Conservation (phyloP, 2,797 vertebrate species). For the Hemitrygon akajei region DNA sequence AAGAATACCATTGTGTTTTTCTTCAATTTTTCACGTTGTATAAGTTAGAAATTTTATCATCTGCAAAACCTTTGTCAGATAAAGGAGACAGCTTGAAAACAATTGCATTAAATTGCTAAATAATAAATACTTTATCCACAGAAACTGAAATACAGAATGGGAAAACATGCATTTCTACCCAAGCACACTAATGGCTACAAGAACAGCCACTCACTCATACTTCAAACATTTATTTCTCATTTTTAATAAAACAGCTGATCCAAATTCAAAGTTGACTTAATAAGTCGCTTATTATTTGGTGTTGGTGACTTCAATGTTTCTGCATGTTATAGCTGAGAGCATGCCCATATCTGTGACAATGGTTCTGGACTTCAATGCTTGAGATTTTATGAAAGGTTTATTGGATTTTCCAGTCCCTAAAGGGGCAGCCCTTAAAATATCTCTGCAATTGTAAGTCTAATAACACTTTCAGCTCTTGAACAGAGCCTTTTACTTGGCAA, state of each 20-base stretch:
- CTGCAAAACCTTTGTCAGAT: not conserved
- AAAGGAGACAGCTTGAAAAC: not conserved
- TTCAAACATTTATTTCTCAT: slow-evolving; percentile 70
- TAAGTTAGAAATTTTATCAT: not conserved
- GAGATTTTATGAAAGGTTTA: slow-evolving; percentile 85
- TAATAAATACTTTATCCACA: not conserved
- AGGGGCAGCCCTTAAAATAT: slow-evolving; percentile 95
- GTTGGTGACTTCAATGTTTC: slow-evolving; percentile 63
- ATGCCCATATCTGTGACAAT: slow-evolving; percentile 50
- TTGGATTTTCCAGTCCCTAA: slow-evolving; percentile 89
- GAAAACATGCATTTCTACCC: too few species aligned
- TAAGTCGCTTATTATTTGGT: slow-evolving; percentile 80
- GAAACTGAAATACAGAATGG: slow-evolving; percentile 41
- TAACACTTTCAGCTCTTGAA: slow-evolving; percentile 81
- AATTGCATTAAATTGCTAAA: not conserved
- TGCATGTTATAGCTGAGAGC: slow-evolving; percentile 52
- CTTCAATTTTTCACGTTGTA: not conserved
- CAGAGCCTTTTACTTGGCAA: slow-evolving; percentile 75
- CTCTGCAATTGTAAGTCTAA: slow-evolving; percentile 95
- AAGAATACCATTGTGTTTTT: not conserved
- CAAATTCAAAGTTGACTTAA: slow-evolving; percentile 72
- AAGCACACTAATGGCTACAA: slow-evolving; percentile 40
- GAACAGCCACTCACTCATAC: slow-evolving; percentile 58
- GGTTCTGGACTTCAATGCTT: slow-evolving; percentile 56
- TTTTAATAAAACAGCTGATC: slow-evolving; percentile 82